These are phyloP conservation scores for Carassius gibelio DNA, from an alignment of 2,113 vertebrate species.

Conservation along the genomic window DNA sequence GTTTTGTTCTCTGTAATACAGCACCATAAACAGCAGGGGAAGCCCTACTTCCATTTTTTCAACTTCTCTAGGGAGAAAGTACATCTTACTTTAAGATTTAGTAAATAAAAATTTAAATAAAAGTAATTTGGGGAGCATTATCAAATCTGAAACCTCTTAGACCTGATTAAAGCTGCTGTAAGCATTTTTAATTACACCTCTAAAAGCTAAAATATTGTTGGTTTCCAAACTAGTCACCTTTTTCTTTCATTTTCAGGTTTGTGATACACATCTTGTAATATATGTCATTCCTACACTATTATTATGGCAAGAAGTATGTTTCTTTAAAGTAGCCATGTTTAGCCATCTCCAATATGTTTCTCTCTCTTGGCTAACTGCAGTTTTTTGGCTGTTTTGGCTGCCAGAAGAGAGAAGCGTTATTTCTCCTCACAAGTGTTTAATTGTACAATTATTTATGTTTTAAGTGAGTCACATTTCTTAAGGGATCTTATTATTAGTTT, in stretches of 20 bases:
- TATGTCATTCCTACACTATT: too few species aligned
- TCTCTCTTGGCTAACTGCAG: not conserved
- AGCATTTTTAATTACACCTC: not conserved
- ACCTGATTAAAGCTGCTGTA: constrained; percentile 2
- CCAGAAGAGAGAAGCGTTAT: not conserved
- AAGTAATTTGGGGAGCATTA: not conserved
- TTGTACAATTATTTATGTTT: not conserved
- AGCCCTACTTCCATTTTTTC: constrained; percentile 26
- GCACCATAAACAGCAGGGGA: constrained; percentile 50
- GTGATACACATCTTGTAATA: not conserved
- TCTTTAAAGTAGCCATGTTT: not conserved
- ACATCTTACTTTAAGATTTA: not conserved
- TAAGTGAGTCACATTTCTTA: not conserved
- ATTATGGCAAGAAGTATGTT: not conserved
- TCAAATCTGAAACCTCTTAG: not conserved
- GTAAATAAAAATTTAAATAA: not conserved
- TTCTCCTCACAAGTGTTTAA: not conserved
- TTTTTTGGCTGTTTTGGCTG: not conserved
- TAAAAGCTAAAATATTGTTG: not conserved
- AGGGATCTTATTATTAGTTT: not conserved
- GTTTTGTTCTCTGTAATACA: constrained; percentile 48
- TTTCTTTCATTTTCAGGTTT: not conserved
- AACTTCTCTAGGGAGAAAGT: not conserved
- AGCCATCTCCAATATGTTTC: not conserved
- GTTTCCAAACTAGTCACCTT: not conserved